Conservation (phyloP, 2,888 invertebrate species). For the Chelonus formosanus region DNA sequence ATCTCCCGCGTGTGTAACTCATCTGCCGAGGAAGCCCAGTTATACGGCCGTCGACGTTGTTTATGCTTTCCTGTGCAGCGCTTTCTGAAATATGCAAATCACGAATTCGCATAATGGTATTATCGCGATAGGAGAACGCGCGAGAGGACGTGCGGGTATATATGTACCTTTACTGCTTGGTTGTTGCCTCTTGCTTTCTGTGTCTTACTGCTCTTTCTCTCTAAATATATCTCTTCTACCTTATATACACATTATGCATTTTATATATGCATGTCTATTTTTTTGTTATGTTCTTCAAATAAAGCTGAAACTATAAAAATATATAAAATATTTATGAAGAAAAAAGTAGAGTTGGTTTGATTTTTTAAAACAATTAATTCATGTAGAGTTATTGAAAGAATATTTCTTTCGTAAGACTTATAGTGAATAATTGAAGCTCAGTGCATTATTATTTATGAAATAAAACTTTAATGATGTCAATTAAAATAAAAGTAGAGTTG, state of each 20-base stretch:
- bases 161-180: slow-evolving; percentile 17
- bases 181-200: slow-evolving; percentile 13
- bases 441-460: no score
- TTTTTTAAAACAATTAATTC: no score
- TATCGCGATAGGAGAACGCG: slow-evolving; percentile 56
- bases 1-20: slow-evolving; percentile 62
- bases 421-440: no score
- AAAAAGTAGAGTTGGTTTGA: no score
- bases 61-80: slow-evolving; percentile 64
- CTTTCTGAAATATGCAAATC: slow-evolving; percentile 65
- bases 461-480: no score
- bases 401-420: no score
- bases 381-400: no score
- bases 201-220: slow-evolving; percentile 18
- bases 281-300: not conserved
- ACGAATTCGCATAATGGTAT: slow-evolving; percentile 63
- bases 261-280: slow-evolving; percentile 2
- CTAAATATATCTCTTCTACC: not conserved
- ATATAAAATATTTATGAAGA: no score
- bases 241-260: not conserved
- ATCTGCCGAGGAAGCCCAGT: slow-evolving; percentile 59
- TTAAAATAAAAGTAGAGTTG: no score
- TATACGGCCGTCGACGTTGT: slow-evolving; percentile 58
- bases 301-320: no score
- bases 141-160: slow-evolving; percentile 29